These are phyloP conservation scores for Archivesica marissinica DNA, from an alignment of 1,140 invertebrate species.

Conservation along the genomic window DNA sequence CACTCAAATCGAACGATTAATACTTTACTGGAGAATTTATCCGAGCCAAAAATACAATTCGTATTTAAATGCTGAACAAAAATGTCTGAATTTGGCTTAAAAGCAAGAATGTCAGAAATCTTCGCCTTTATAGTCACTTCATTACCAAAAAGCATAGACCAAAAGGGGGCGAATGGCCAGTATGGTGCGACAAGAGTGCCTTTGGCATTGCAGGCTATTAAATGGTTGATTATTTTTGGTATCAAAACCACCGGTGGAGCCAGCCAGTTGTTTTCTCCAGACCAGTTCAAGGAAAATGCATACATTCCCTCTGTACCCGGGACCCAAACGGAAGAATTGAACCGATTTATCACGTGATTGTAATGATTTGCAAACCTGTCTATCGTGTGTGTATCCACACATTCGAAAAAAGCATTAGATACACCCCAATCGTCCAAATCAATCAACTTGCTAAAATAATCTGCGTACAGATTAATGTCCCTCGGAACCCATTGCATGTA, in stretches of 20 bases:
- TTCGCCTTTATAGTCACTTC: too few relatives aligned
- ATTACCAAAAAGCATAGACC: too few relatives aligned
- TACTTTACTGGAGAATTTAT: too few relatives aligned
- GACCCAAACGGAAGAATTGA: background rate
- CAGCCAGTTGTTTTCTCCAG: constrained; percentile 17
- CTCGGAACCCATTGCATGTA: background rate
- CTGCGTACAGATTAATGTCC: background rate
- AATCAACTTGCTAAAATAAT: background rate
- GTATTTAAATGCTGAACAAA: too few relatives aligned
- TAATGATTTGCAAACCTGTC: background rate
- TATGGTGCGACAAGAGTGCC: too few relatives aligned
- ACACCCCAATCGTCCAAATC: background rate
- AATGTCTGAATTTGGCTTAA: too few relatives aligned
- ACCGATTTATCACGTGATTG: background rate
- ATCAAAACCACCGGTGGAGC: constrained; percentile 3
- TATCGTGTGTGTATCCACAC: background rate
- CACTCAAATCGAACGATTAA: too few relatives aligned
- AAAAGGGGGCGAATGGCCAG: too few relatives aligned
- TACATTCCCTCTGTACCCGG: constrained; percentile 14
- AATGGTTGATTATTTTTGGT: constrained; percentile 5
- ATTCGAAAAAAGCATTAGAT: background rate
- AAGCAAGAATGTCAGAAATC: too few relatives aligned
- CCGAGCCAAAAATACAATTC: too few relatives aligned
- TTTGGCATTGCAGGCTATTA: too few relatives aligned
- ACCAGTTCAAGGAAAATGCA: background rate